A percentile compares a stretch with the other conserved stretches of the same genome.
Conservation (phyloP, 2,113 vertebrate species). For the Oncorhynchus nerka region DNA sequence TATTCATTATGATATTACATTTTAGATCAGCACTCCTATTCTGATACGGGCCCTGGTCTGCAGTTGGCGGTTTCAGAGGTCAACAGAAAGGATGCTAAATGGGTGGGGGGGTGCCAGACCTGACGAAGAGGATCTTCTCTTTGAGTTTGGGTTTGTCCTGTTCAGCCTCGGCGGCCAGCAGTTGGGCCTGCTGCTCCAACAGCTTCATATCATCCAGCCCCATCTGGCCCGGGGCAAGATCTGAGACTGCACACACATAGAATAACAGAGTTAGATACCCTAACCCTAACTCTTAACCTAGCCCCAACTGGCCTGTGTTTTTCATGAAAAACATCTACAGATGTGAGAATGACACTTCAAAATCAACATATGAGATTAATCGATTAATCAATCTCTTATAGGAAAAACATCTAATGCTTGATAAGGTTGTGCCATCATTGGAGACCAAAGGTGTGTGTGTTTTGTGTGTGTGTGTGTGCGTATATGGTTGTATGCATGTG, state of each 20-base stretch:
- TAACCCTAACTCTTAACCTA: neutral
- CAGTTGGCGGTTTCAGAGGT: neutral
- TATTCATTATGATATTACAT: no score
- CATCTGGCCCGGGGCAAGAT: constrained; percentile 84
- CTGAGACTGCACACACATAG: constrained; percentile 73
- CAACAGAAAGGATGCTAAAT: neutral
- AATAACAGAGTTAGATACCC: neutral
- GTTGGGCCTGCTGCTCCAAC: constrained; percentile 86
- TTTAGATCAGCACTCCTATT: no score
- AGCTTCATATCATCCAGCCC: constrained; percentile 90
- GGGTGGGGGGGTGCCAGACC: constrained; percentile 62
- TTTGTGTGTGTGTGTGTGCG: no score
- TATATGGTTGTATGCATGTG: neutral
- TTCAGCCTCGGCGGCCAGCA: constrained; percentile 83
- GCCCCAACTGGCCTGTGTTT: no score
- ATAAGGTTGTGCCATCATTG: neutral
- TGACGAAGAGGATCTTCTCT: constrained; percentile 91
- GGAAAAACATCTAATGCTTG: neutral
- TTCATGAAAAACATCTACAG: neutral
- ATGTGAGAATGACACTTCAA: neutral
- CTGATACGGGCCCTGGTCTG: neutral
- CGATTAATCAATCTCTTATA: no score
- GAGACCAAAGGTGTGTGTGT: neutral
- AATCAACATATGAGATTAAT: no score
- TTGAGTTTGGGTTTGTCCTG: constrained; percentile 84